Percentiles rank a stretch among this genome's conserved stretches.
Evolutionary conservation across 2,113 vertebrate species (phyloP).

Genomic region (Nothocercus nigrocapillus): DNA sequence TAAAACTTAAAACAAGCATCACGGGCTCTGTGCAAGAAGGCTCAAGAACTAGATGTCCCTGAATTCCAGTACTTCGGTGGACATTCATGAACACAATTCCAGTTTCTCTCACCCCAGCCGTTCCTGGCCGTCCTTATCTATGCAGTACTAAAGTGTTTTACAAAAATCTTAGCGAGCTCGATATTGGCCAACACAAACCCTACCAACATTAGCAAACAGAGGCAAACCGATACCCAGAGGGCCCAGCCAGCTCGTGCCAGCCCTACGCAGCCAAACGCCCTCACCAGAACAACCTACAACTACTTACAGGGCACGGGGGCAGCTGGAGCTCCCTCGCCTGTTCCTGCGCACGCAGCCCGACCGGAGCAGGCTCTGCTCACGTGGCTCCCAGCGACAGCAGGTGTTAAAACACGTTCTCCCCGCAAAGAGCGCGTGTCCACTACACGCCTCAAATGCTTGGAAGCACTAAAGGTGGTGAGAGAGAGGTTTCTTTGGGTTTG

Average conservation of each 20-base stretch:
- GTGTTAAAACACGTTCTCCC: background rate
- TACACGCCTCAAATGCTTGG: background rate
- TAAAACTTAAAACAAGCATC: background rate
- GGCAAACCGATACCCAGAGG: background rate
- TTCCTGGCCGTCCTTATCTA: background rate
- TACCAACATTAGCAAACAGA: rapidly evolving
- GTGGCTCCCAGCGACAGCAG: background rate
- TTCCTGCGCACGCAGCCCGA: rapidly evolving
- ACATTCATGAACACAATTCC: background rate
- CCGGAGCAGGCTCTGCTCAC: background rate
- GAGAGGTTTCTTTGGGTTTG: background rate
- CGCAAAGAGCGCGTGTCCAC: background rate
- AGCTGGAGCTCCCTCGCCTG: background rate
- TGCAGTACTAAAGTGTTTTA: background rate
- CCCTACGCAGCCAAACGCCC: background rate
- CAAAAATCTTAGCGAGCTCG: background rate
- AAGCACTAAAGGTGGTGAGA: background rate
- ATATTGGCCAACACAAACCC: background rate
- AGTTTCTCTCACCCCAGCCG: background rate
- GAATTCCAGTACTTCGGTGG: background rate
- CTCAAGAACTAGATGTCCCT: background rate
- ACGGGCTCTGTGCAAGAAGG: rapidly evolving
- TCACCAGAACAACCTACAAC: background rate
- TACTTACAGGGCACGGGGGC: background rate
- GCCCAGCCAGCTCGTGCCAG: background rate